Conservation (phyloP, 1,140 invertebrate genomes). For the Archivesica marissinica region DNA sequence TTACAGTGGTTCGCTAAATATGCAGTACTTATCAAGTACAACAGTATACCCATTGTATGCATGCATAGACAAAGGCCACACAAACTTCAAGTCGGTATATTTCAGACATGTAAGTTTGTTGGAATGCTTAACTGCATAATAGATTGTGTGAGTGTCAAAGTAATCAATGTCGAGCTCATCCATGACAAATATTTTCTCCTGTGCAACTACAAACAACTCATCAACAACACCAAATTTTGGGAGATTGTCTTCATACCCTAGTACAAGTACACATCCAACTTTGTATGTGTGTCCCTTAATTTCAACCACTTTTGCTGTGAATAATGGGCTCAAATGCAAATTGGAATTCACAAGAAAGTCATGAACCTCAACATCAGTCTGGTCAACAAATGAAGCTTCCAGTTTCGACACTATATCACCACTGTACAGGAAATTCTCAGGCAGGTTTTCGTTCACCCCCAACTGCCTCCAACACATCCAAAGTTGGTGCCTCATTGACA, state of each 20-base stretch:
- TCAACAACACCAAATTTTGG: not conserved
- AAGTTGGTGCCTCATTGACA: not conserved
- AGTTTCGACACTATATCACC: not conserved
- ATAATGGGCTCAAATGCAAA: not conserved
- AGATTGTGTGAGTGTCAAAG: not conserved
- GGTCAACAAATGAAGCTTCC: not conserved
- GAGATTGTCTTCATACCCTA: not conserved
- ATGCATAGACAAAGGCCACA: not conserved
- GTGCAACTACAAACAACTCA: not conserved
- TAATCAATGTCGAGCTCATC: not conserved
- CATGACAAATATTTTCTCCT: not conserved
- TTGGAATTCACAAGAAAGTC: not conserved
- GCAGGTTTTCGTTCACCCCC: not conserved
- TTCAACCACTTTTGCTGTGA: not conserved
- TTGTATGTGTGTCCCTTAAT: slow-evolving; percentile 8
- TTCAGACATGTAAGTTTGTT: not conserved
- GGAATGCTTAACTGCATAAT: not conserved
- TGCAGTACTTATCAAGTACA: not conserved
- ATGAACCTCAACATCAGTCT: not conserved
- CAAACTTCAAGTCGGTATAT: not conserved
- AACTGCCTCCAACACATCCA: slow-evolving; percentile 10
- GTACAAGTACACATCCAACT: not conserved
- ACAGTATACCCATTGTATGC: not conserved
- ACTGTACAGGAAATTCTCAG: not conserved
- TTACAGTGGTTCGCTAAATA: slow-evolving; percentile 37